Evolutionary conservation across 2,888 invertebrate species (phyloP), one percentile per base, ranked within the genome.

Genomic region (Drosophila longiperda): DNA sequence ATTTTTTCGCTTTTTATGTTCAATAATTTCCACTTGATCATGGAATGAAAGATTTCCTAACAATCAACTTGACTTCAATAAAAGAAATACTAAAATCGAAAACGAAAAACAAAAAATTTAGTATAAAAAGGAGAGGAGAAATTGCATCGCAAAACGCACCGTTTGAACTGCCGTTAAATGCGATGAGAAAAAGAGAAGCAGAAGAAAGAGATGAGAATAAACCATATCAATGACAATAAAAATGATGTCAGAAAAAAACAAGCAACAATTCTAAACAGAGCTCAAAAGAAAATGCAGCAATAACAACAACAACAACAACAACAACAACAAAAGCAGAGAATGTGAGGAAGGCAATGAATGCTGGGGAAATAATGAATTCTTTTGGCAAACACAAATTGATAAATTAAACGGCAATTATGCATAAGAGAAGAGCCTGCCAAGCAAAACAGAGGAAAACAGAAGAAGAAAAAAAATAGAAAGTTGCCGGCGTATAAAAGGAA

Each of bases 371-470:
- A 86, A 90, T 83, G 76, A 90, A 87, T 87, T 87, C 82, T 75
- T 78, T 82, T 80, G 82, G 76, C 84, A 89, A 87, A 82, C 85
- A 67, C 87, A 87, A 87, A 87, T 87, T 90, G 90, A 84, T 87
- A 87, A 90, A 87, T 90, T 87, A 87, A 87, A 90, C 88, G 89
- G 75, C 87, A 87, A 90, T 87, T 87, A 90, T 72, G 79, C 50
- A 70, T 57, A 67, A 74, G 62, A 48, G 62, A 64, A 52, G 59
- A 57, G 69, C 7, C 34, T 40, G 53, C 36, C 40, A 54, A 49
- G 29, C 45, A 60, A 63, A 65, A 11, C 52, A 57, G 48, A 48
- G 45, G 55, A 57, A 57, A n/a, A 64, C n/a, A 23, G 23, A 49
- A 26, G 29, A 42, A 29, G 54, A 50, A 58, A 34, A 34, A 36